Base-by-base conservation (phyloP, 2,113 vertebrate species). In the Peromyscus californicus region DNA sequence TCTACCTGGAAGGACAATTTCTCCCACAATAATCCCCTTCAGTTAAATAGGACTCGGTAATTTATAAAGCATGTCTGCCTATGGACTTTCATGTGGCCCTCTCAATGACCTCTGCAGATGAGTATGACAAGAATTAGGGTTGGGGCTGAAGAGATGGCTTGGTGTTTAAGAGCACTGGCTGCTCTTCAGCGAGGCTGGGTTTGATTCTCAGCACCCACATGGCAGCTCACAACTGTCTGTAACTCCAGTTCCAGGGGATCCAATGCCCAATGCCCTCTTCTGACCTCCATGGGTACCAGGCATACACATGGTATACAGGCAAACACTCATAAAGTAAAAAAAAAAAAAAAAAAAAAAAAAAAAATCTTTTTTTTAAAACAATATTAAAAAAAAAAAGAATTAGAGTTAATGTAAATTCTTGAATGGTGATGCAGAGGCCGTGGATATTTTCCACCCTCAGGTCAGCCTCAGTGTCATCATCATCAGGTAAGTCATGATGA, bases 41-140 rank as follows among this genome's bases (percentile, higher is more conserved):
- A 90, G 51, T 87, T 75, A 92, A 80, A 89, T 7, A 88, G 69
- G 69, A 70, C 21, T 89, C 84, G 65, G 87, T 61, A 91, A 69
- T 87, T 75, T 85, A 57, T 82, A 48, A 93, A 93, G 24, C 74
- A 84, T 84, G 51, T 26, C 92, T 84, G 89, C 74, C 90, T 76
- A 84, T 36, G 45, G 63, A 67, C 92, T 96, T 95, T 89, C 74
- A 91, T 79, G 91, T 92, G 80, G 75, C 69, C 65, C 24, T 96
- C 84, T 85, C 54, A 88, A 89, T 24, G 67, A 4, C 61, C 75
- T 42, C 82, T 72, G 39, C 82, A 78, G 61, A 85, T 85, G 70
- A 70, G 76, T 90, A n/a, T 24, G n/a, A 83, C n/a, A 74, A 59
- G n/a, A 70, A 63, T 31, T 45, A 33, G 1, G 24, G 33, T 61